These are phyloP conservation scores for Monochamus saltuarius DNA, from an alignment of 1,140 invertebrate genomes.

Conservation along the genomic window DNA sequence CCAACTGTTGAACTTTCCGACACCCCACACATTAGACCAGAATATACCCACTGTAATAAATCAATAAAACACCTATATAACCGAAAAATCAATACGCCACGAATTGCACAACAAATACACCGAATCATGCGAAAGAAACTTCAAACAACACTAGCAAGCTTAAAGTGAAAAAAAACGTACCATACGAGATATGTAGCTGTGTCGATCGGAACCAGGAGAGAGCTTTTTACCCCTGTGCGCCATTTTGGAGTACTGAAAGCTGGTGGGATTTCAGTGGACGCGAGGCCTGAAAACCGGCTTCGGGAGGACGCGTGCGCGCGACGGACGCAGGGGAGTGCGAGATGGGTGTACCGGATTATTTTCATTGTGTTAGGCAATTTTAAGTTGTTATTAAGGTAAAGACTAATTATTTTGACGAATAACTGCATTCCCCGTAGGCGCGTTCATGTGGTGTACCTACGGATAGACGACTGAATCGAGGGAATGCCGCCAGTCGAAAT, in stretches of 20 bases:
- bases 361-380: too few relatives aligned
- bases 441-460: too few relatives aligned
- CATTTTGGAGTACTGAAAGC: constrained; percentile 38
- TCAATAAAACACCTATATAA: constrained; percentile 14
- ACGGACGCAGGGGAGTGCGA: neutral
- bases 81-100: constrained; percentile 9
- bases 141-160: neutral
- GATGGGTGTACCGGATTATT: neutral
- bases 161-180: constrained; percentile 26
- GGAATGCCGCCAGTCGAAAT: too few relatives aligned
- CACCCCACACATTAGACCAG: neutral
- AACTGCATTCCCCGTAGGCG: too few relatives aligned
- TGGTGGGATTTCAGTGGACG: constrained; percentile 11
- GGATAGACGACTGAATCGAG: too few relatives aligned
- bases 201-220: constrained; percentile 23
- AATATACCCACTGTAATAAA: constrained; percentile 20
- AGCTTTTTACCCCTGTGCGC: constrained; percentile 38
- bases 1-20: neutral
- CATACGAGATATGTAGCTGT: constrained; percentile 42
- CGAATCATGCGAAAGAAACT: neutral
- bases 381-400: too few relatives aligned
- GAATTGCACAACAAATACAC: neutral
- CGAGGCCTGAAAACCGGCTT: constrained; percentile 8
- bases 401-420: too few relatives aligned
- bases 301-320: neutral